phyloP scores from a whole-genome alignment of 2,888 invertebrate genomes.

The Machimus rusticus region DNA sequence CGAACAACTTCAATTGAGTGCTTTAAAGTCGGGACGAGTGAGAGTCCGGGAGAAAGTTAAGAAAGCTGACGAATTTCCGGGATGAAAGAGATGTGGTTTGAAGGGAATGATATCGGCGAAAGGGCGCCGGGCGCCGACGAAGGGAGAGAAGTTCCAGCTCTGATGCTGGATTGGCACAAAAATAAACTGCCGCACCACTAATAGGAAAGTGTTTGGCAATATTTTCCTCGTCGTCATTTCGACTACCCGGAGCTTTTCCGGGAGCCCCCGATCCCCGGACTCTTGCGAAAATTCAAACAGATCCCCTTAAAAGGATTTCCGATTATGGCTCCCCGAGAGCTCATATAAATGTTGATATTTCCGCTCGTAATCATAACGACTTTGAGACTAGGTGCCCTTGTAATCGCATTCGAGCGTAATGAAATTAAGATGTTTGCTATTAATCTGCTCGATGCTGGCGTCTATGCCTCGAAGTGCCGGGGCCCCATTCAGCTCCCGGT shows the following conservation, averaged over 20 bases:
- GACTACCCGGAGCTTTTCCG: neutral
- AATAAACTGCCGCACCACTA: neutral
- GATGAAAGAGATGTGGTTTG: neutral
- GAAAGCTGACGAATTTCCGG: neutral
- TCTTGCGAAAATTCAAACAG: neutral
- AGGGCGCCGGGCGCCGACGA: neutral
- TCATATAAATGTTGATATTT: slow-evolving; percentile 29
- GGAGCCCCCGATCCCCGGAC: neutral
- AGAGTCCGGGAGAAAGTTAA: neutral
- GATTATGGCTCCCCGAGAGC: neutral
- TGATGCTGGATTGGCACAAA: neutral
- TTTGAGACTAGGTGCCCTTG: neutral
- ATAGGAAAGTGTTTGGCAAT: neutral
- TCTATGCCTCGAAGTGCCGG: neutral
- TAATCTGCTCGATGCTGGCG: slow-evolving; percentile 11
- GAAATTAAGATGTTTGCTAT: slow-evolving; percentile 28
- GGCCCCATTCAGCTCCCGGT: neutral
- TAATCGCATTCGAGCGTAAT: slow-evolving; percentile 12
- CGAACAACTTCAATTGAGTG: neutral
- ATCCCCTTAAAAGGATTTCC: neutral
- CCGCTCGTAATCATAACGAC: neutral
- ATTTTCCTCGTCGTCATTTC: neutral
- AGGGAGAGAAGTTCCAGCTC: neutral
- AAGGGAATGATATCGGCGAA: neutral
- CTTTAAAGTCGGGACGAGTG: neutral